Conservation (phyloP, 2,113 vertebrate genomes). For the Microcebus tavaratra region DNA sequence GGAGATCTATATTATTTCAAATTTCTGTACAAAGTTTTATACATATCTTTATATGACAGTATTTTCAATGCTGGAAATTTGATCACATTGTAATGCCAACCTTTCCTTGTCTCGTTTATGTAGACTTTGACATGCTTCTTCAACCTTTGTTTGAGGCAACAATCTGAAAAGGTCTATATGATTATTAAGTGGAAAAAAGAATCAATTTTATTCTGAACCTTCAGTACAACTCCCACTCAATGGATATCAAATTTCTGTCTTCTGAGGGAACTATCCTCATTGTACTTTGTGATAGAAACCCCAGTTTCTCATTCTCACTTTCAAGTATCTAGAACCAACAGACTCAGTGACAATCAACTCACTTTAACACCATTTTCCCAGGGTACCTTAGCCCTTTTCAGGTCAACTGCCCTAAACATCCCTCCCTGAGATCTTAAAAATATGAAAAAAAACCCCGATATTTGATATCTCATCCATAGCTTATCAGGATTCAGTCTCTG, state of each 20-base stretch:
- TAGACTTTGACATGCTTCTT: background rate
- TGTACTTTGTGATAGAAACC: background rate
- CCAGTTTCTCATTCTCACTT: background rate
- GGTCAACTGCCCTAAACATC: background rate
- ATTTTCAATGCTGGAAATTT: conserved; percentile 22
- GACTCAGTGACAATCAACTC: background rate
- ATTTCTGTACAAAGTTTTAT: background rate
- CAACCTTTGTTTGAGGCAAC: background rate
- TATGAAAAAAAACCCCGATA: background rate
- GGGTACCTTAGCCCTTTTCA: background rate
- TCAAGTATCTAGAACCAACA: background rate
- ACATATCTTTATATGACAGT: background rate
- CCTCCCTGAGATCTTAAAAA: background rate
- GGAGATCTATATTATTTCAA: background rate
- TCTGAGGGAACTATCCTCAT: background rate
- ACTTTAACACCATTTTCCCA: background rate
- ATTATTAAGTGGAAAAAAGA: background rate
- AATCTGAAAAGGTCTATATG: background rate
- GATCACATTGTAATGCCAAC: background rate
- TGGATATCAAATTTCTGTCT: background rate
- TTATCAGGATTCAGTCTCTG: background rate
- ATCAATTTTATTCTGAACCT: background rate
- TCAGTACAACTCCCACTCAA: background rate
- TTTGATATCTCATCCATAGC: background rate
- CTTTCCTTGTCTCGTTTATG: background rate